Percentiles rank a stretch among this genome's conserved stretches.
Evolutionary conservation across 2,113 vertebrate genomes (phyloP).

Genomic region (Otis tarda): DNA sequence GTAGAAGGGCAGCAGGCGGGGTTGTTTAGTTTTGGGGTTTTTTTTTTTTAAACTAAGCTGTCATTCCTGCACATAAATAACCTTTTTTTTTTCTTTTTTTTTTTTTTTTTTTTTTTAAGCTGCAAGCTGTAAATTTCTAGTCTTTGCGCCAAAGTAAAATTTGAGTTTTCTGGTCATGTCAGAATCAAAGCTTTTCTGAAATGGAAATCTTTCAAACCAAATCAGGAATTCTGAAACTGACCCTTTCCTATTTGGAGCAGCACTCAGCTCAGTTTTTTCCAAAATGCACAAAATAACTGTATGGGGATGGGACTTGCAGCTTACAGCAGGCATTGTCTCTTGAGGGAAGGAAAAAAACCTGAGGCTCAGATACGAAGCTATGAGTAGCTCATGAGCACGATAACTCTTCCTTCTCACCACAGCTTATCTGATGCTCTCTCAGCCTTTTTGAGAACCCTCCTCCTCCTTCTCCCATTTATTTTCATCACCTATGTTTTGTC

Average conservation of each 20-base stretch:
- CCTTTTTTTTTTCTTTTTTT: background rate
- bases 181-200: slow-evolving; percentile 5
- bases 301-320: background rate
- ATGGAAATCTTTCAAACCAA: background rate
- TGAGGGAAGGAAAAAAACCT: background rate
- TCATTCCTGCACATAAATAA: background rate
- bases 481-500: background rate
- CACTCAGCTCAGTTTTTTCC: background rate
- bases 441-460: background rate
- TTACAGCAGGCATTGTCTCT: background rate
- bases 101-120: background rate
- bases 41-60: background rate
- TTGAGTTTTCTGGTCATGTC: background rate
- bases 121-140: slow-evolving; percentile 3
- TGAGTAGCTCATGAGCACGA: background rate
- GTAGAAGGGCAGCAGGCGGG: background rate
- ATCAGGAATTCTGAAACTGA: background rate
- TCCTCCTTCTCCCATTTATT: background rate
- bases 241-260: background rate
- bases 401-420: background rate
- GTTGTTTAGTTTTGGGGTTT: background rate
- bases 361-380: background rate
- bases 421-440: background rate
- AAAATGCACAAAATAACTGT: background rate
- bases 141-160: background rate